phyloP scores from a whole-genome alignment of 2,888 invertebrate genomes.

The Agonopterix heracliana region DNA sequence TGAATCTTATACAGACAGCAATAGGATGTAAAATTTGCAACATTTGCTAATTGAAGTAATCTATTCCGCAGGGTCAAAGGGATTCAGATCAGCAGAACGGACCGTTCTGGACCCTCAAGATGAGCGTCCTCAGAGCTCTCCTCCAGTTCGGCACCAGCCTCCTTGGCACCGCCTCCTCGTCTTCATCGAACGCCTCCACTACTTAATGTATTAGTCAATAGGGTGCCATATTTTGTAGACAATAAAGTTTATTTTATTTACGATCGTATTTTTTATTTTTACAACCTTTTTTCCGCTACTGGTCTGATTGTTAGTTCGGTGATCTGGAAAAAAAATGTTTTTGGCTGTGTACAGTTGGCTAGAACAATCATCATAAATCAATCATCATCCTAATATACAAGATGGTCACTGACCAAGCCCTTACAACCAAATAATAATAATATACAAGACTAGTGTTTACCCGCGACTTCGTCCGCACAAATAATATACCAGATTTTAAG shows the following conservation, averaged over 20 bases:
- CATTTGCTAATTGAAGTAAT: too few relatives aligned
- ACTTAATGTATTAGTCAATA: conserved; percentile 8
- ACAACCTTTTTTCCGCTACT: conserved; percentile 39
- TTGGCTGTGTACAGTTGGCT: neutral
- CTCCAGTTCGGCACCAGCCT: conserved; percentile 51
- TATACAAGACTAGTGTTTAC: too few relatives aligned
- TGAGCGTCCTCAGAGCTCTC: conserved; percentile 50
- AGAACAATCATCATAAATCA: too few relatives aligned
- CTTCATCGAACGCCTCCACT: conserved; percentile 26
- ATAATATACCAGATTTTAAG: too few relatives aligned
- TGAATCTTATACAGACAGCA: too few relatives aligned
- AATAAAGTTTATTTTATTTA: neutral
- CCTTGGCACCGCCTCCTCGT: conserved; percentile 46
- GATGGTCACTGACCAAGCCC: too few relatives aligned
- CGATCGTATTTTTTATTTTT: neutral
- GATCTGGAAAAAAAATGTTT: conserved; percentile 36
- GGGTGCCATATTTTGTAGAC: conserved; percentile 17
- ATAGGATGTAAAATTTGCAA: too few relatives aligned
- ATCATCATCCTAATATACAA: too few relatives aligned
- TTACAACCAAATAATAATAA: too few relatives aligned
- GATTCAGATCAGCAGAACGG: conserved; percentile 16
- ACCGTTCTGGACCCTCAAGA: conserved; percentile 50
- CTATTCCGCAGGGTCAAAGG: too few relatives aligned
- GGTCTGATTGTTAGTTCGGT: conserved; percentile 45
- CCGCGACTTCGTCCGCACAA: too few relatives aligned